Evolutionary conservation across 2,113 vertebrate species (phyloP), one percentile per base, ranked within the genome.

Genomic region (Trematocara zebra): DNA sequence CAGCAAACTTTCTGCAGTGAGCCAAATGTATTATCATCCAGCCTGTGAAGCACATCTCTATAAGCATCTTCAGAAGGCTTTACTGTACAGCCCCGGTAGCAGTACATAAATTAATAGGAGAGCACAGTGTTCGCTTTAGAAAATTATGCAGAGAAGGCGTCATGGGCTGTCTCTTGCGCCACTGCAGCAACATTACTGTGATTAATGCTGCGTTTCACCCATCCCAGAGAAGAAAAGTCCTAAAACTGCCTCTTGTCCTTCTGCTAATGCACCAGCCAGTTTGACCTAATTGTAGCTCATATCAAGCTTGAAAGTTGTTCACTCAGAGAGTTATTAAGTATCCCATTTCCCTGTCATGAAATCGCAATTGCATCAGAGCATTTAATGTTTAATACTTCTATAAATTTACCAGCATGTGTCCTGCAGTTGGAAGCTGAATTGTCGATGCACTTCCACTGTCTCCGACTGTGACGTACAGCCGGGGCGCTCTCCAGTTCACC

Each of bases 261-360:
- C 88, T 69, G 87, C 91, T 93, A 91, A 92, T 87, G 89, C 84
- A 88, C 84, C 87, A 88, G 85, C 87, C 89, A 79, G 79, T 92
- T 92, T 94, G 91, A 94, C 93, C 94, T 95, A 94, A 96, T 95
- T 94, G 91, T 88, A 90, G 94, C 86, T 91, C 91, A 90, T 91
- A 89, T 84, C 33, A 47, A 89, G 88, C 89, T 74, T 67, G 85
- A 85, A 81, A 89, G 79, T 90, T 83, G 85, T 89, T 90, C 87
- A 82, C 87, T 44, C 87, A 94, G 89, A 91, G 85, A 72, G 81
- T 91, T 94, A 93, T 93, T 90, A 92, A 94, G 87, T 86, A 87
- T 89, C 93, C 88, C 78, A 91, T 95, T 95, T 89, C 89, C 87
- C 88, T 90, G 82, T 94, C 88, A 86, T 91, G 91, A 94, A 91